Conservation (phyloP, 1,140 invertebrate genomes). For the Cotesia chilonis region DNA sequence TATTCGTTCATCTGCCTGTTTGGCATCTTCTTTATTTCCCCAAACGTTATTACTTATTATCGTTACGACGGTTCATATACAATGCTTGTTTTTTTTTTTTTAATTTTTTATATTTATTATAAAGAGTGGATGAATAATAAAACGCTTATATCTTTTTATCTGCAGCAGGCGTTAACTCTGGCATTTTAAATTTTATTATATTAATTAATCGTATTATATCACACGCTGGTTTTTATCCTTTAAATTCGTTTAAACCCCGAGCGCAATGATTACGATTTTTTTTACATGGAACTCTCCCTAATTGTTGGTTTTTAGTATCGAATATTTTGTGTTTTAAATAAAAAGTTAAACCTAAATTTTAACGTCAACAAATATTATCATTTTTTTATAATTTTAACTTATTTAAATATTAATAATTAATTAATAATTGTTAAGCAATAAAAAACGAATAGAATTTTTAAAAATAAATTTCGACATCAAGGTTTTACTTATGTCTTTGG, state of each 20-base stretch:
- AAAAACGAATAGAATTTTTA: slow-evolving; percentile 8
- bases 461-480: neutral
- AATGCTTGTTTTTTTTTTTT: neutral
- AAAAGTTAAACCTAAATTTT: neutral
- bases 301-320: slow-evolving; percentile 34
- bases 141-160: neutral
- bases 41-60: neutral
- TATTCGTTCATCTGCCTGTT: neutral
- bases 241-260: neutral
- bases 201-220: neutral
- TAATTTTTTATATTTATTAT: neutral
- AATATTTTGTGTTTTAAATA: neutral
- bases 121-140: neutral
- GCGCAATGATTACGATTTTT: slow-evolving; percentile 34
- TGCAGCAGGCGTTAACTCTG: slow-evolving; percentile 8
- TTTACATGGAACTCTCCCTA: slow-evolving; percentile 55
- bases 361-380: slow-evolving; percentile 15
- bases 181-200: slow-evolving; percentile 4
- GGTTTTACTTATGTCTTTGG: slow-evolving; percentile 23
- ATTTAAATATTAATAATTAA: neutral
- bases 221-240: neutral
- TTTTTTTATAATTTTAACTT: neutral
- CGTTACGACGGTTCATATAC: slow-evolving; percentile 5
- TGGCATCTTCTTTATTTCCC: neutral
- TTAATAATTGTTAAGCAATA: neutral